A percentile compares a stretch with the other conserved stretches of the same genome.
Evolutionary conservation across 2,797 vertebrate genomes (phyloP).

Genomic region (Scomberomorus guttatus): DNA sequence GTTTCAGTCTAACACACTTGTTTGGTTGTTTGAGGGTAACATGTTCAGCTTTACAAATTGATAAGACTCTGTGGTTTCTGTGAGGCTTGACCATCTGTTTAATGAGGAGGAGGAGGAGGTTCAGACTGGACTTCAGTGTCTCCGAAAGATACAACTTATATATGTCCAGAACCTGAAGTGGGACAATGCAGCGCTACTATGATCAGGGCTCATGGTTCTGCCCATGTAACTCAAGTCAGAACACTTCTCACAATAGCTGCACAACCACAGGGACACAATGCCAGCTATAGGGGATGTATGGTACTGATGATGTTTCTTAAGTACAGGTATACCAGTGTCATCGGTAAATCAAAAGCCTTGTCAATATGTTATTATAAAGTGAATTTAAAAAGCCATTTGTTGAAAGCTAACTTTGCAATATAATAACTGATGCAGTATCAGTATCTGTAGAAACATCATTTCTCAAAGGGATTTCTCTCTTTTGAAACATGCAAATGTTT

Average conservation of each 20-base stretch:
- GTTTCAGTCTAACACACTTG: neutral
- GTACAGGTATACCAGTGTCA: neutral
- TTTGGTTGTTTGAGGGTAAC: neutral
- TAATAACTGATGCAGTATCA: slow-evolving; percentile 22
- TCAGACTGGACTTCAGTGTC: slow-evolving; percentile 24
- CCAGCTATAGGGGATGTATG: too few species aligned
- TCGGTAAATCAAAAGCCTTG: slow-evolving; percentile 1
- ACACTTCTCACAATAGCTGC: slow-evolving; percentile 12
- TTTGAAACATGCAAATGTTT: slow-evolving; percentile 57
- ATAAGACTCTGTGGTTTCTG: neutral
- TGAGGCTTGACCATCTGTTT: slow-evolving; percentile 6
- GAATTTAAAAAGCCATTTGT: neutral
- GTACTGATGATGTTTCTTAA: neutral
- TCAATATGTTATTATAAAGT: neutral
- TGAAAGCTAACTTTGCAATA: slow-evolving; percentile 2
- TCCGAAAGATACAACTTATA: neutral
- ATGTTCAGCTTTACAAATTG: neutral
- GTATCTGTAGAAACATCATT: slow-evolving; percentile 29
- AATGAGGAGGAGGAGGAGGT: neutral
- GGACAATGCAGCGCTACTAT: neutral
- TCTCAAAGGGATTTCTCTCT: slow-evolving; percentile 43
- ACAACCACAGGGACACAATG: neutral
- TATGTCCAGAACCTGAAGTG: neutral
- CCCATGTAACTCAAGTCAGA: slow-evolving; percentile 15
- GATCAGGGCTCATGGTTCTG: neutral